A percentile compares a stretch with the other conserved stretches of the same genome.
Conservation (phyloP, 1,140 invertebrate species). For the Papilio machaon region DNA sequence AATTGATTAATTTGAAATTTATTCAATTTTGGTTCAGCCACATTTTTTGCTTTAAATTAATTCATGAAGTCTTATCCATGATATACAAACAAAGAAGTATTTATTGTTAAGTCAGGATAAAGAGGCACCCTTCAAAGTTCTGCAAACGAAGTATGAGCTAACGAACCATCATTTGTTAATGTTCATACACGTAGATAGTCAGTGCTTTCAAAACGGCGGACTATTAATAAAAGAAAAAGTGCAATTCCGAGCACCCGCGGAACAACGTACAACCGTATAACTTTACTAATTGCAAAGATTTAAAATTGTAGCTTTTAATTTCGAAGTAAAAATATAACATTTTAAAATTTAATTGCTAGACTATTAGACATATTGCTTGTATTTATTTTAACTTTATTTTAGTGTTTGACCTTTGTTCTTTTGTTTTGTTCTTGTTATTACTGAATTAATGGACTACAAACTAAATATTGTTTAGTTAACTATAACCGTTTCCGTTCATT, state of each 20-base stretch:
- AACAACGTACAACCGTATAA: not conserved
- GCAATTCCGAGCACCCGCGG: not conserved
- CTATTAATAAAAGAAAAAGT: not conserved
- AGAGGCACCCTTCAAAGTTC: slow-evolving; percentile 12
- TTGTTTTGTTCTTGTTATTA: not conserved
- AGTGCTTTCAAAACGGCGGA: slow-evolving; percentile 21
- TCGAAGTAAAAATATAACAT: slow-evolving; percentile 1
- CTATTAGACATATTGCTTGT: not conserved
- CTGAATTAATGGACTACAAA: not conserved
- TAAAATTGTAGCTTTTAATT: slow-evolving; percentile 18
- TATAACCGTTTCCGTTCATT: not conserved
- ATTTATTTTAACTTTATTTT: not conserved
- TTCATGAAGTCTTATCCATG: slow-evolving; percentile 16
- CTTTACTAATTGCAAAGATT: slow-evolving; percentile 13
- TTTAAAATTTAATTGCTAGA: slow-evolving; percentile 11
- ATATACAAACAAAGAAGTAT: slow-evolving; percentile 10
- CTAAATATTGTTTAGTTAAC: not conserved
- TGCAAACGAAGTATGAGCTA: slow-evolving; percentile 41
- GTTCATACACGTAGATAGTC: slow-evolving; percentile 32
- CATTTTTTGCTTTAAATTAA: not conserved
- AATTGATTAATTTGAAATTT: no score
- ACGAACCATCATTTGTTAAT: slow-evolving; percentile 45
- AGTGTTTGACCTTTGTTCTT: not conserved
- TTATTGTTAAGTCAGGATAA: slow-evolving; percentile 20
- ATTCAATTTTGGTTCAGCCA: not conserved